Evolutionary conservation across 2,888 invertebrate species (phyloP), one percentile per base, ranked within the genome.

Genomic region (Phania funesta): DNA sequence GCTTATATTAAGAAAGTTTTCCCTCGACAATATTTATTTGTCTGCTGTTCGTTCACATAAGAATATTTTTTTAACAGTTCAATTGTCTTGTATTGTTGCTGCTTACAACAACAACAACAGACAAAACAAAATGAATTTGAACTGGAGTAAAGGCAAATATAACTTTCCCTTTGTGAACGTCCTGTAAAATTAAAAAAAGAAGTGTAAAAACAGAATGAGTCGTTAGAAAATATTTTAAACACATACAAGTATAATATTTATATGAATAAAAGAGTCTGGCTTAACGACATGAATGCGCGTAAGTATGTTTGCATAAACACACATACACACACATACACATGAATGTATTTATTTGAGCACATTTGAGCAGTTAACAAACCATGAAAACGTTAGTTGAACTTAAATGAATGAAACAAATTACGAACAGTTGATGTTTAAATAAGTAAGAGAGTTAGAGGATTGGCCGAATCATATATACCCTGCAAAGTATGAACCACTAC

Each of bases 341-440:
- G n/a, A 13, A 48, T 32, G 32, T 44, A 79, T 76, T 83, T 68
- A 73, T 80, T 67, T 80, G 67, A 73, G 76, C 79, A 74, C 78
- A 78, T 78, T 82, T 82, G 74, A 78, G 71, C 60, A 76, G 75
- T 80, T 83, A 83, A 83, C 83, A 83, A 83, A 56, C 79, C 79
- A 76, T 83, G 76, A 80, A 80, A 79, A 73, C 67, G 80, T 65
- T 56, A 76, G 75, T 71, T 71, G 79, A 79, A 71, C 71, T 67
- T 75, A 73, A 83, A 80, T 64, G 83, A 79, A 75, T 80, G 68
- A 56, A 71, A 67, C 60, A 83, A 79, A 83, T 76, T 73, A 79
- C 32, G 67, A 76, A 73, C 50, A 79, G 67, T 74, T 76, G 67
- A 80, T 71, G 56, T 78, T 79, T 65, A 29, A 16, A 58, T 50